These are phyloP conservation scores for Pogonomyrmex californicus DNA, from an alignment of 1,140 invertebrate genomes.

Conservation along the genomic window DNA sequence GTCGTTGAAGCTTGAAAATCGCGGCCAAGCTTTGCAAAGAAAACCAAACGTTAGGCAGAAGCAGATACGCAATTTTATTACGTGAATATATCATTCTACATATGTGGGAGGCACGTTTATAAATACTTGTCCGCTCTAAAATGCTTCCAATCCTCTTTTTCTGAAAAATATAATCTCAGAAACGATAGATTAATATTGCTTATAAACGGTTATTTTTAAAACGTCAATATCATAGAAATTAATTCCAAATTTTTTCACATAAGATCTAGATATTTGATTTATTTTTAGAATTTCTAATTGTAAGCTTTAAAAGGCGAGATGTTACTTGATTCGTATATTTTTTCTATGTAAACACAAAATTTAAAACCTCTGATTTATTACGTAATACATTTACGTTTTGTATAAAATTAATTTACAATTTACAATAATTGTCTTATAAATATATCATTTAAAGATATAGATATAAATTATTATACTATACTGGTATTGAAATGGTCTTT, in stretches of 20 bases:
- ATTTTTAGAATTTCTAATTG: background rate
- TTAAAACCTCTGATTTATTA: background rate
- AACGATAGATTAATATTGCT: conserved; percentile 38
- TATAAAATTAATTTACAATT: background rate
- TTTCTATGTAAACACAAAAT: background rate
- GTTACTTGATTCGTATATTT: background rate
- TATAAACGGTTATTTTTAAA: conserved; percentile 24
- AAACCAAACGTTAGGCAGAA: conserved; percentile 17
- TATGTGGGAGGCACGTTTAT: background rate
- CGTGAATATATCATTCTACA: background rate
- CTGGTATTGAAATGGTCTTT: background rate
- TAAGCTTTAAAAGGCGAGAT: background rate
- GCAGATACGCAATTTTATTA: background rate
- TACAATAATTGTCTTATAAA: background rate
- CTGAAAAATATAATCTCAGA: conserved; percentile 25
- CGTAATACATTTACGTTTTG: conserved; percentile 20
- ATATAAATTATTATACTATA: background rate
- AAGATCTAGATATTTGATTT: conserved; percentile 26
- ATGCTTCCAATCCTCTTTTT: background rate
- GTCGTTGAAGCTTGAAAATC: conserved; percentile 46
- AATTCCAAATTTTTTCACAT: background rate
- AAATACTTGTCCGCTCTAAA: conserved; percentile 16
- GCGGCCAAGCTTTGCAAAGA: conserved; percentile 17
- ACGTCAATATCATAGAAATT: conserved; percentile 25
- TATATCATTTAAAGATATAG: conserved; percentile 4